A percentile compares a stretch with the other conserved stretches of the same genome.
phyloP scores from a whole-genome alignment of 2,888 invertebrate species.

The Zele albiditarsus region DNA sequence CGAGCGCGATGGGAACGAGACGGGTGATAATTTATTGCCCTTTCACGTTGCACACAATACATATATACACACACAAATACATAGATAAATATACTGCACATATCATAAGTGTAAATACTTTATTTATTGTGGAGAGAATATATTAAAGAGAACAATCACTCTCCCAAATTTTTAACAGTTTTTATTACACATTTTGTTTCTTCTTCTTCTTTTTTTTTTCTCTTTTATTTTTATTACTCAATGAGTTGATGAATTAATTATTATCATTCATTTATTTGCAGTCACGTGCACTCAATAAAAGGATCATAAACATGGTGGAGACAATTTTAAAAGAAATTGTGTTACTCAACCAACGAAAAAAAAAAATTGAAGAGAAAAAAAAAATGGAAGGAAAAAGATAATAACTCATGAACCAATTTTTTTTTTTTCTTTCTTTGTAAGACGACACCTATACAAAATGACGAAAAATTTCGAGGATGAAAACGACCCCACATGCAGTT shows the following conservation, averaged over 20 bases:
- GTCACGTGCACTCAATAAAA: not conserved
- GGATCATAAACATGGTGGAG: not conserved
- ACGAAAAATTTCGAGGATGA: not conserved
- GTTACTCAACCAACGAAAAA: not conserved
- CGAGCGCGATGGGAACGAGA: constrained; percentile 12
- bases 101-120: constrained; percentile 3
- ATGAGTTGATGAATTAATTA: not conserved
- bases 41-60: not conserved
- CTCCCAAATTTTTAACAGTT: not conserved
- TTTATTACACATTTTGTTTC: not conserved
- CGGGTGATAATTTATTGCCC: constrained; percentile 8
- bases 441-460: not conserved
- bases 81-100: not conserved
- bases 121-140: not conserved
- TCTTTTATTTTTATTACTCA: no score
- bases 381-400: not conserved
- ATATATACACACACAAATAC: not conserved
- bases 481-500: not conserved
- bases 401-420: constrained; percentile 2
- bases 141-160: not conserved
- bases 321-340: not conserved
- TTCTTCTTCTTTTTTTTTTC: not conserved
- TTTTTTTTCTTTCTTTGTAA: not conserved
- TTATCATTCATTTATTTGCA: not conserved
- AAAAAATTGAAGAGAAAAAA: not conserved